Base-by-base conservation (phyloP, 30 jellyfish, hydroid and myxozoan genomes). In the Cassiopea andromeda region DNA sequence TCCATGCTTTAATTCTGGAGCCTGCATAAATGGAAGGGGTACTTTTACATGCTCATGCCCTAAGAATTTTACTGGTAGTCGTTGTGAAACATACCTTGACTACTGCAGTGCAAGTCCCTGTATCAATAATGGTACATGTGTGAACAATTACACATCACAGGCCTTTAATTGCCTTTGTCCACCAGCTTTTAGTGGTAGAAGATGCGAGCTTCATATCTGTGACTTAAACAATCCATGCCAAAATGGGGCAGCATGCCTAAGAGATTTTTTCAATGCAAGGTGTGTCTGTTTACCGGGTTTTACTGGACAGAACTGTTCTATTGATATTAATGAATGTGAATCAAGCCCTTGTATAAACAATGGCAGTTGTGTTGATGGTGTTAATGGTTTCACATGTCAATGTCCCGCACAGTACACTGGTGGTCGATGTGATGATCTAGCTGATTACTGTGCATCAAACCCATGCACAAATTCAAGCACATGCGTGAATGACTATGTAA, bases 281-380 rank as follows among this genome's bases (percentile, higher is more conserved):
- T 91, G 97, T 47, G 66, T 7, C 38, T 91, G 97, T 60, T 48
- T 60, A 44, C 93, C 97, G 15, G 99, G 99, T 4, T 95, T 46
- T 57, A 75, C 96, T 19, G 98, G 98, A 14, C 87, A 67, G 80
- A 91, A 94, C 87, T 94, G 98, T 77, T 88, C 97, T 27, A 43
- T 69, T 12, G 71, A 95, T 57, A 77, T 95, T 59, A 77, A 84
- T 69, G 99, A 95, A 80, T 95, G 99, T 79, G 75, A 85, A 19
- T 84, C 97, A 59, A 72, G 64, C 38, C 98, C 98, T 1, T 95
- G 99, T 69, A 78, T 83, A 49, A 96, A 95, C 77, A 91, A 87
- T 85, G 97, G 97, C 14, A 85, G 93, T 2, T 95, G 99, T 68
- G 4, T 57, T 10, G 97, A 94, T 64, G 84, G 58, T 14, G 46